Conservation (phyloP, 2,113 vertebrate genomes). For the Sula dactylatra region DNA sequence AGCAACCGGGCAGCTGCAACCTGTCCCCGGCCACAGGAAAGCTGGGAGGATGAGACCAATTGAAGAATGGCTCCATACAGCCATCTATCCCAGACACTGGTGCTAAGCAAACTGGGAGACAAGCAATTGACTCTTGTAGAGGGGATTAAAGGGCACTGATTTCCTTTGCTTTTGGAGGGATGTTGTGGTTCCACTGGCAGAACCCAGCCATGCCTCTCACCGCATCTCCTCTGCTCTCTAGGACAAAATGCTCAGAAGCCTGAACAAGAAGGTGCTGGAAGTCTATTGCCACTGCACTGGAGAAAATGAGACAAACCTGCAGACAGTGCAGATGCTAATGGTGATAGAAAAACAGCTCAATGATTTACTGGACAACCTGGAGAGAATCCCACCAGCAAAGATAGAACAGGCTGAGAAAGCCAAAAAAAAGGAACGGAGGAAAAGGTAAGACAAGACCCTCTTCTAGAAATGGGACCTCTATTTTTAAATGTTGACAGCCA, state of each 20-base stretch:
- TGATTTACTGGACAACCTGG: constrained; percentile 80
- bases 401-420: constrained; percentile 76
- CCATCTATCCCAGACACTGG: neutral
- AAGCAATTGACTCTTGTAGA: accelerated
- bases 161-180: neutral
- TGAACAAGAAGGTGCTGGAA: constrained; percentile 82
- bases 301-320: constrained; percentile 73
- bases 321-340: constrained; percentile 83
- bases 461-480: neutral
- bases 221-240: neutral
- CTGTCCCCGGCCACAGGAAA: neutral
- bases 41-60: neutral
- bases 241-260: constrained; percentile 78
- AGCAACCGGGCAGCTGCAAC: neutral
- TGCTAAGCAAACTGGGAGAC: neutral
- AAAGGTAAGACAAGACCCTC: constrained; percentile 68
- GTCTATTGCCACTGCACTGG: constrained; percentile 83
- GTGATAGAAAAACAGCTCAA: constrained; percentile 81
- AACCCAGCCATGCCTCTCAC: neutral
- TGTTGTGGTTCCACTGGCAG: neutral
- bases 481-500: neutral
- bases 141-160: neutral
- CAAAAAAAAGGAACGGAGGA: constrained; percentile 82
- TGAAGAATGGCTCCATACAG: neutral
- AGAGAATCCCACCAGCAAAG: constrained; percentile 75